phyloP scores from a whole-genome alignment of 2,888 invertebrate genomes.

The Bedellia somnulentella region DNA sequence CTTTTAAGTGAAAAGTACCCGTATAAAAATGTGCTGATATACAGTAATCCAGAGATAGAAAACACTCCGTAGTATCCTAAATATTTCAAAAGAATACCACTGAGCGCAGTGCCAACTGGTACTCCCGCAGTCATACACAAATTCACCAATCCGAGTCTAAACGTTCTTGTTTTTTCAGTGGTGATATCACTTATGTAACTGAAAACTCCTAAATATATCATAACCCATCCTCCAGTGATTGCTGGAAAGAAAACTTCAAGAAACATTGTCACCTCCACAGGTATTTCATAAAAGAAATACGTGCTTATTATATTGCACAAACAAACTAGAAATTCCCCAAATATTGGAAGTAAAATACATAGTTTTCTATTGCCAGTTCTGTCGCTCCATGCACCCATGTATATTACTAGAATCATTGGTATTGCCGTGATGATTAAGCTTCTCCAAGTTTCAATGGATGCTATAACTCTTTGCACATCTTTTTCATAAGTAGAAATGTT shows the following conservation, averaged over 20 bases:
- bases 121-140: slow-evolving; percentile 60
- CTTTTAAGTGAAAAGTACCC: slow-evolving; percentile 27
- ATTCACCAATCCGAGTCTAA: slow-evolving; percentile 63
- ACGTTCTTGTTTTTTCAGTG: slow-evolving; percentile 53
- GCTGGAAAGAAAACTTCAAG: slow-evolving; percentile 57
- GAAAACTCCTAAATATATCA: slow-evolving; percentile 59
- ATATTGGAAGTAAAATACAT: slow-evolving; percentile 56
- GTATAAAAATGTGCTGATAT: slow-evolving; percentile 41
- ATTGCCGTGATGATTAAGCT: slow-evolving; percentile 58
- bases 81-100: slow-evolving; percentile 45
- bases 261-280: slow-evolving; percentile 55
- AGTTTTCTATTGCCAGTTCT: slow-evolving; percentile 58
- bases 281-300: slow-evolving; percentile 51
- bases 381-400: slow-evolving; percentile 66
- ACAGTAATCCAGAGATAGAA: slow-evolving; percentile 24
- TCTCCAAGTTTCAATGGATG: slow-evolving; percentile 57
- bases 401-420: slow-evolving; percentile 55
- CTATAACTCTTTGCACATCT: slow-evolving; percentile 59
- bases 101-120: slow-evolving; percentile 57
- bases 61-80: slow-evolving; percentile 49
- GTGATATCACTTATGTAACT: slow-evolving; percentile 65
- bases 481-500: slow-evolving; percentile 65
- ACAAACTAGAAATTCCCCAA: slow-evolving; percentile 51
- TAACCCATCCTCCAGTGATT: slow-evolving; percentile 56
- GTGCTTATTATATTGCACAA: slow-evolving; percentile 52